These are phyloP conservation scores for Copsychus sechellarum DNA, from an alignment of 2,113 vertebrate species.

Conservation along the genomic window DNA sequence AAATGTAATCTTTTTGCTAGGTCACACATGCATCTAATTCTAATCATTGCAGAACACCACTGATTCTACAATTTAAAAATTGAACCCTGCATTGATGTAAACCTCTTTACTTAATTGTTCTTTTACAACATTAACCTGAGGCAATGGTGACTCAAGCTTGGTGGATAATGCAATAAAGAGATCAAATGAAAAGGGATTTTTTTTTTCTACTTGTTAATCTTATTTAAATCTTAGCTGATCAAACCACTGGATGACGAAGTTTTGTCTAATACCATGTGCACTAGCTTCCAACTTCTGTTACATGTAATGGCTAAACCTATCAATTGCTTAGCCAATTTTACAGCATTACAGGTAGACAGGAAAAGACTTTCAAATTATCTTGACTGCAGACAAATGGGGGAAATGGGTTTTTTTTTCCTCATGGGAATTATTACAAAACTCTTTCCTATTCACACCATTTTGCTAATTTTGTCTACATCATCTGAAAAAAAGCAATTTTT, in stretches of 20 bases:
- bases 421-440: neutral
- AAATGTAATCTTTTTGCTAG: neutral
- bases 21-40: neutral
- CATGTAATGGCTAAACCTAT: neutral
- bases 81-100: neutral
- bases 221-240: neutral
- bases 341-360: neutral
- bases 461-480: neutral
- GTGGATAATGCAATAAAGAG: neutral
- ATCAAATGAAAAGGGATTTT: neutral
- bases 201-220: neutral
- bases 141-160: neutral
- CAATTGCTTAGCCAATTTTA: neutral
- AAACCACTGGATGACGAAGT: neutral
- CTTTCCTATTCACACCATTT: neutral
- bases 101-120: neutral
- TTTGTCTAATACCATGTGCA: neutral
- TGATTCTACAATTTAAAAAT: neutral
- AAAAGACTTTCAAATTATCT: neutral
- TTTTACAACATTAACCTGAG: neutral
- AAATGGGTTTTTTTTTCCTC: neutral
- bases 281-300: neutral
- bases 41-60: neutral
- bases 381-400: neutral
- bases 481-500: neutral